These are phyloP conservation scores for Iselma pallidipennis DNA, from an alignment of 2,888 invertebrate genomes.

Conservation along the genomic window DNA sequence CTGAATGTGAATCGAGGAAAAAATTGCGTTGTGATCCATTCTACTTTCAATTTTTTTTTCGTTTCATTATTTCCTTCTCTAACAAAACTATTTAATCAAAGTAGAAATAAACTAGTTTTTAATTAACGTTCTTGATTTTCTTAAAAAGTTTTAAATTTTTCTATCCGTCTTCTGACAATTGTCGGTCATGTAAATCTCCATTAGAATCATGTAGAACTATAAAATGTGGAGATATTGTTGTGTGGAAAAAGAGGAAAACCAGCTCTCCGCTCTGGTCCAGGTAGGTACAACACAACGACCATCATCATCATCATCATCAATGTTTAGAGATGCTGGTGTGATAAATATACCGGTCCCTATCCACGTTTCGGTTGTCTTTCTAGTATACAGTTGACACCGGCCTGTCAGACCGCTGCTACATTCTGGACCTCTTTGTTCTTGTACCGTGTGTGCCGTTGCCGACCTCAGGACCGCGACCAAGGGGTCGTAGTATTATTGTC, in stretches of 20 bases:
- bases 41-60: slow-evolving; percentile 7
- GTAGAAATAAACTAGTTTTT: slow-evolving; percentile 2
- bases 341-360: slow-evolving; percentile 44
- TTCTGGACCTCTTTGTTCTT: slow-evolving; percentile 43
- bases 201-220: no score
- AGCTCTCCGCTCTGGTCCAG: no score
- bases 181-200: background rate
- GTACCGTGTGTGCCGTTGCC: slow-evolving; percentile 35
- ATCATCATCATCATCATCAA: background rate
- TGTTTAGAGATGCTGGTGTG: slow-evolving; percentile 39
- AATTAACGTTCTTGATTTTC: background rate
- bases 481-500: background rate
- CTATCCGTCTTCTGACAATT: background rate
- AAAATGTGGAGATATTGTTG: background rate
- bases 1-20: slow-evolving; percentile 20
- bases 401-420: slow-evolving; percentile 42
- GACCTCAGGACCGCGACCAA: slow-evolving; percentile 27
- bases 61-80: background rate
- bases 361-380: slow-evolving; percentile 37
- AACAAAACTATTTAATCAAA: no score
- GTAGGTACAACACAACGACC: background rate
- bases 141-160: background rate
- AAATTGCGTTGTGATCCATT: slow-evolving; percentile 19
- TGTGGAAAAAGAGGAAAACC: background rate
- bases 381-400: slow-evolving; percentile 47